Conservation (phyloP, 2,888 invertebrate species). For the Anthophora plumipes region DNA sequence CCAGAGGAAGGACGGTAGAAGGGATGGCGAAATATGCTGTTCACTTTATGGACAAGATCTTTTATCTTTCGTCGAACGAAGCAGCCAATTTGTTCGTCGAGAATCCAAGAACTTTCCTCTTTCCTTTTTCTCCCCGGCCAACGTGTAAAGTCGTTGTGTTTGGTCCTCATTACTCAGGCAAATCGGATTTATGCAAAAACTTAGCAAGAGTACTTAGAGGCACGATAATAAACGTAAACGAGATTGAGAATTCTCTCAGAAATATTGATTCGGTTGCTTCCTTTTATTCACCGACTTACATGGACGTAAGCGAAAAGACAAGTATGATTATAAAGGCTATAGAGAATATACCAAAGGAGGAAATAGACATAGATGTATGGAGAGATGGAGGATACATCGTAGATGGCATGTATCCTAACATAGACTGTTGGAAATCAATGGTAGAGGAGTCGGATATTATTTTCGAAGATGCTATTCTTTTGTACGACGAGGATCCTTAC, state of each 20-base stretch:
- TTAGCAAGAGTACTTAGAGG: slow-evolving; percentile 86
- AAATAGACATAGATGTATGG: slow-evolving; percentile 56
- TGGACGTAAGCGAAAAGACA: slow-evolving; percentile 84
- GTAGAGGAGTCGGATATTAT: slow-evolving; percentile 82
- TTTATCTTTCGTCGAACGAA: slow-evolving; percentile 86
- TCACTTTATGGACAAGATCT: slow-evolving; percentile 88
- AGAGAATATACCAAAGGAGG: slow-evolving; percentile 78
- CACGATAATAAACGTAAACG: slow-evolving; percentile 84
- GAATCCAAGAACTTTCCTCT: slow-evolving; percentile 88
- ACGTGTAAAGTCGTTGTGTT: slow-evolving; percentile 87
- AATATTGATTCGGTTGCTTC: slow-evolving; percentile 84
- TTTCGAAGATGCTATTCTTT: slow-evolving; percentile 86
- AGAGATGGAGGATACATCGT: slow-evolving; percentile 87
- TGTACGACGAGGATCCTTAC: slow-evolving; percentile 86
- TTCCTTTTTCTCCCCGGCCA: slow-evolving; percentile 86
- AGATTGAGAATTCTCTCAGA: slow-evolving; percentile 69
- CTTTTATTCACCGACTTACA: slow-evolving; percentile 84
- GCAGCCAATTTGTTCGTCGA: slow-evolving; percentile 86
- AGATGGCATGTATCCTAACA: slow-evolving; percentile 86
- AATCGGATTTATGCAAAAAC: slow-evolving; percentile 86
- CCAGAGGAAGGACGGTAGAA: slow-evolving; percentile 85
- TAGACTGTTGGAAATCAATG: slow-evolving; percentile 85
- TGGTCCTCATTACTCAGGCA: slow-evolving; percentile 88
- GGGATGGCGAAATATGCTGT: slow-evolving; percentile 87
- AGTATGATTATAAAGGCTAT: slow-evolving; percentile 84